Base-by-base conservation (phyloP, 2,113 vertebrate species). In the Serilophus lunatus region DNA sequence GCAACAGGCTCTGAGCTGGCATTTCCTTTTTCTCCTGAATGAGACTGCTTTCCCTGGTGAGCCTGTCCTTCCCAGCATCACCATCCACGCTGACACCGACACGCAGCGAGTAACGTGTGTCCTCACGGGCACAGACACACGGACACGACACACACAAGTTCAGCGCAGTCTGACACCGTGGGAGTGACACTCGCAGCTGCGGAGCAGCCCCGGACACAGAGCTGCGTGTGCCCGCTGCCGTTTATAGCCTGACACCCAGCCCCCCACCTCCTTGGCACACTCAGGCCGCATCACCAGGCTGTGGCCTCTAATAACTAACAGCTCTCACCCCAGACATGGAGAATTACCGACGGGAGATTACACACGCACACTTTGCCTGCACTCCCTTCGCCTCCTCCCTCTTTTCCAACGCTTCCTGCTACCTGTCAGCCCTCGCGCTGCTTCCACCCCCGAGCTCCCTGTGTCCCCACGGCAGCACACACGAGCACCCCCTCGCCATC, bases 141-240 rank as follows among this genome's bases (percentile, higher is more conserved):
- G 17, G 75, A 63, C 53, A 63, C 47, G 49, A 6, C 61, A n/a
- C n/a, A n/a, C n/a, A n/a, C n/a, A n/a, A n/a, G 26, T 14, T 36
- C 1, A 87, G 80, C 13, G 3, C 76, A 54, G 69, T 18, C 57
- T 78, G 64, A 51, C n/a, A 4, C 88, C 4, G 54, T 18, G 59
- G 82, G 95, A 98, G 90, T 97, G 98, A 98, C 98, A 96, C 20
- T 24, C 96, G 87, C 98, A 98, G 98, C 97, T 98, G 98, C 95
- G 35, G 71, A 71, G 90, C 82, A 53, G 83, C 95, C 84, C 87
- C 53, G 88, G 85, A 59, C 83, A 60, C 66, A 28, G 92, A 85
- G 54, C 94, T 87, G 87, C 66, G 56, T 47, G 88, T 57, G 44
- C 86, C 78, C 40, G 16, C 91, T 96, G 97, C 98, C 98, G 95